Evolutionary conservation across 2,797 vertebrate species (phyloP).

Genomic region (Triplophysa yarkandensis): DNA sequence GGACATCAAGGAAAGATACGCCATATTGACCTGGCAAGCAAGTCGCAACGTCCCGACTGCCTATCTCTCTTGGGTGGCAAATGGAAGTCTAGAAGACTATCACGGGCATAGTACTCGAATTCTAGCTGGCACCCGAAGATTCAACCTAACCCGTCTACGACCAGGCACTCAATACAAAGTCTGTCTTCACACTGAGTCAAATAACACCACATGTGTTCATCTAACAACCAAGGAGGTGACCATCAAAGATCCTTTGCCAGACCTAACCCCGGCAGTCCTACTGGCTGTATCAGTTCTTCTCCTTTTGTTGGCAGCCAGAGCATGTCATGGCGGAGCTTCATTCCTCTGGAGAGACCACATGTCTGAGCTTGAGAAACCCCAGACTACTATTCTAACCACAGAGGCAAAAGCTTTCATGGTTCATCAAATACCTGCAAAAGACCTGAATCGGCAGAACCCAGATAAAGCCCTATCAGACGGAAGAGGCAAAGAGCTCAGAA

Average conservation of each 20-base stretch:
- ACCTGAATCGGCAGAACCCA: conserved; percentile 33
- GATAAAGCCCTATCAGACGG: conserved; percentile 58
- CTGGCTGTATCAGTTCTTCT: conserved; percentile 72
- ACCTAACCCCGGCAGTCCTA: conserved; percentile 71
- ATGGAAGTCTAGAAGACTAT: conserved; percentile 64
- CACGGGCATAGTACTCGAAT: conserved; percentile 77
- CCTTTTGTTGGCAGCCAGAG: conserved; percentile 75
- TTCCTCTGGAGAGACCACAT: conserved; percentile 51
- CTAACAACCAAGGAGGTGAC: conserved; percentile 85
- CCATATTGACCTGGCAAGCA: conserved; percentile 85
- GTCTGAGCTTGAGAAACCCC: conserved; percentile 58
- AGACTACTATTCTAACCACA: conserved; percentile 55
- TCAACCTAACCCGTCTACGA: conserved; percentile 90
- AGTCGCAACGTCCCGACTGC: conserved; percentile 82
- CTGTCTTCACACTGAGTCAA: conserved; percentile 82
- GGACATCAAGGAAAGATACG: conserved; percentile 79
- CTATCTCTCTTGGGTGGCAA: conserved; percentile 87
- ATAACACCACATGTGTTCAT: conserved; percentile 79
- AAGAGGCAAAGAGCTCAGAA: conserved; percentile 43
- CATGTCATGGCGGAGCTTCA: conserved; percentile 63
- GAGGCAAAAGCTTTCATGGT: conserved; percentile 64
- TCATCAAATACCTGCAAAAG: conserved; percentile 46
- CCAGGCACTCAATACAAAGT: conserved; percentile 87
- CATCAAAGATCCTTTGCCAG: conserved; percentile 62
- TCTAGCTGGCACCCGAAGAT: conserved; percentile 84